Conservation (phyloP, 2,113 vertebrate genomes). For the Eretmochelys imbricata region DNA sequence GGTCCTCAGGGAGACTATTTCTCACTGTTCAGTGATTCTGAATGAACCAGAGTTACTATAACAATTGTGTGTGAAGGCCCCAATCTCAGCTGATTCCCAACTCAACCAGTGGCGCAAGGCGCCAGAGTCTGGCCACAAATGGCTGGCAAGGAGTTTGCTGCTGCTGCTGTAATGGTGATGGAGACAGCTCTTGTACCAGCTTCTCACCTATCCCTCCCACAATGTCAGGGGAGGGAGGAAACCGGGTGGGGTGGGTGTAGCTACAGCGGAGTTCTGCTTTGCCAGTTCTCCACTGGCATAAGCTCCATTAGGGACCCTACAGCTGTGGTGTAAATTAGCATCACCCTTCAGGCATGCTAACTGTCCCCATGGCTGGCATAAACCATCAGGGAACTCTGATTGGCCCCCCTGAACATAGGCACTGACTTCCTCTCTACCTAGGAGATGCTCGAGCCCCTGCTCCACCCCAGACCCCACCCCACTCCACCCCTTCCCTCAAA, state of each 20-base stretch:
- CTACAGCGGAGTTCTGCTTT: background rate
- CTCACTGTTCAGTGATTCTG: background rate
- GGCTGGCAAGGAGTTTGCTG: background rate
- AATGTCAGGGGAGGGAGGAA: background rate
- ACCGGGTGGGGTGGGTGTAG: background rate
- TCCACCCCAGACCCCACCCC: too few relatives aligned
- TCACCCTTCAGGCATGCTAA: background rate
- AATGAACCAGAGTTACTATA: too few relatives aligned
- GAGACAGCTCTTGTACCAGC: background rate
- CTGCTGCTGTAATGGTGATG: background rate
- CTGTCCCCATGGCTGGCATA: background rate
- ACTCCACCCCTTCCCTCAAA: background rate
- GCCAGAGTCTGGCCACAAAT: background rate
- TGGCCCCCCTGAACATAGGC: background rate
- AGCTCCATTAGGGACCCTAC: fast-evolving
- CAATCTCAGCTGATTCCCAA: background rate
- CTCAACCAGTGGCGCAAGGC: background rate
- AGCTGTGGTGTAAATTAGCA: background rate
- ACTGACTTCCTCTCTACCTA: too few relatives aligned
- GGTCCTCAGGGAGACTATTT: background rate
- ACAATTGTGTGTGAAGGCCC: background rate
- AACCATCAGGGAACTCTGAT: background rate
- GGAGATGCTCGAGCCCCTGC: too few relatives aligned
- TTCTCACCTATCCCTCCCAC: background rate
- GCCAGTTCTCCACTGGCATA: fast-evolving